A percentile compares a stretch with the other conserved stretches of the same genome.
phyloP scores from a whole-genome alignment of 2,888 invertebrate genomes.

The Pristionchus maxplancki region DNA sequence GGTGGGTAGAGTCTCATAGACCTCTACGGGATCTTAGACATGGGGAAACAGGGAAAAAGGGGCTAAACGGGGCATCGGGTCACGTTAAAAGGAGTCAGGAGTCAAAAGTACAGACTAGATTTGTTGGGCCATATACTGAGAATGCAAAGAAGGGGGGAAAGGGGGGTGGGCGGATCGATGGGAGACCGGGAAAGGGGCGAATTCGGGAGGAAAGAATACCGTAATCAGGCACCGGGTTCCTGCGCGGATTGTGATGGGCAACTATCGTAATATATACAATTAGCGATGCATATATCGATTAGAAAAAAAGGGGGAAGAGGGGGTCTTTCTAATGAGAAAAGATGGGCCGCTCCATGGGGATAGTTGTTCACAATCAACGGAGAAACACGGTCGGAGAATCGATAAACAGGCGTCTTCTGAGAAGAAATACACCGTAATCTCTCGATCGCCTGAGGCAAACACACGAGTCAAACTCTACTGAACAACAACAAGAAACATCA shows the following conservation, averaged over 20 bases:
- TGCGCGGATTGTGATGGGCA: conserved; percentile 20
- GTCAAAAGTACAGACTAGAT: conserved; percentile 36
- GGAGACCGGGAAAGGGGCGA: conserved; percentile 20
- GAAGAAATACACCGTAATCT: neutral
- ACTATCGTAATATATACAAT: conserved; percentile 38
- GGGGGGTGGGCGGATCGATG: neutral
- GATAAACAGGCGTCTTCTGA: neutral
- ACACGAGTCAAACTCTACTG: neutral
- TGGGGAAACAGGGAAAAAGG: neutral
- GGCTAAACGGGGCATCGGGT: neutral
- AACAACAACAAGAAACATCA: conserved; percentile 29
- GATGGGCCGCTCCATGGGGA: neutral
- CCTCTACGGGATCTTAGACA: conserved; percentile 22
- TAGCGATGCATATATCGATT: conserved; percentile 18
- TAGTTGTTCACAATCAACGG: neutral
- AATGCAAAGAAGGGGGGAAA: no score
- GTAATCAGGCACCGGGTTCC: conserved; percentile 23
- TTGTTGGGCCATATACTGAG: conserved; percentile 23
- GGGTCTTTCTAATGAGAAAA: conserved; percentile 51
- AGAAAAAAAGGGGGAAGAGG: neutral
- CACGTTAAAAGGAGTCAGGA: neutral
- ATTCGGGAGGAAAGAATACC: neutral
- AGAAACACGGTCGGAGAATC: neutral
- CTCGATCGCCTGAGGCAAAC: neutral
- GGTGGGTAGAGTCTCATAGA: neutral